These are phyloP conservation scores for Plusia festucae DNA, from an alignment of 2,888 invertebrate genomes.

Conservation along the genomic window DNA sequence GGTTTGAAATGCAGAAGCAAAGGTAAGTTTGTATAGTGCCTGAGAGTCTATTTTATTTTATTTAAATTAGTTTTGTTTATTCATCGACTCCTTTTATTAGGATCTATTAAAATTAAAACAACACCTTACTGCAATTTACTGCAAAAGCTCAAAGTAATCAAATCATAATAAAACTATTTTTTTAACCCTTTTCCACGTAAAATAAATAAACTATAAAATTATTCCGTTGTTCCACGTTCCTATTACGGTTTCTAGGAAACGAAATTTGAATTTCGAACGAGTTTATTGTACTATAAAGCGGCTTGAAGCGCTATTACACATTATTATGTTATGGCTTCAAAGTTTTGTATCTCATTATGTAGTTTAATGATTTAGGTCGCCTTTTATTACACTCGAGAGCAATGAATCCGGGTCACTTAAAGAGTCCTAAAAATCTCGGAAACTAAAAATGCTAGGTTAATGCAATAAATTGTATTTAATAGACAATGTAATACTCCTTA, in stretches of 20 bases:
- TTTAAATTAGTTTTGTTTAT: not conserved
- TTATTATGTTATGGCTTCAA: constrained; percentile 69
- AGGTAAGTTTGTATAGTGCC: not conserved
- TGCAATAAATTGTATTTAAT: no score
- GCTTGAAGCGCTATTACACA: constrained; percentile 67
- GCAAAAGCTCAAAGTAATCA: constrained; percentile 46
- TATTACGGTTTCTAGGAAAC: constrained; percentile 73
- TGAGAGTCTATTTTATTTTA: not conserved
- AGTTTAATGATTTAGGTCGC: constrained; percentile 53
- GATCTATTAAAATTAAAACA: constrained; percentile 9
- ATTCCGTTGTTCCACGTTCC: constrained; percentile 64
- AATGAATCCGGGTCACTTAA: no score
- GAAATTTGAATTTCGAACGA: constrained; percentile 67
- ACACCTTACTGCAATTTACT: constrained; percentile 9
- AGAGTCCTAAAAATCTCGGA: no score
- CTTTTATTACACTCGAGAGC: no score
- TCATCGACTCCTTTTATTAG: not conserved
- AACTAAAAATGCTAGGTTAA: no score
- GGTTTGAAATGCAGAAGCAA: not conserved
- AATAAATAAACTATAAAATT: constrained; percentile 69
- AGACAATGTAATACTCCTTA: no score
- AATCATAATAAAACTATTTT: constrained; percentile 36
- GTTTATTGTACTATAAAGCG: constrained; percentile 70
- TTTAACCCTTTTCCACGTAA: constrained; percentile 62
- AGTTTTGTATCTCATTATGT: constrained; percentile 64